These are phyloP conservation scores for Eretmochelys imbricata DNA, from an alignment of 2,113 vertebrate genomes.

Conservation along the genomic window DNA sequence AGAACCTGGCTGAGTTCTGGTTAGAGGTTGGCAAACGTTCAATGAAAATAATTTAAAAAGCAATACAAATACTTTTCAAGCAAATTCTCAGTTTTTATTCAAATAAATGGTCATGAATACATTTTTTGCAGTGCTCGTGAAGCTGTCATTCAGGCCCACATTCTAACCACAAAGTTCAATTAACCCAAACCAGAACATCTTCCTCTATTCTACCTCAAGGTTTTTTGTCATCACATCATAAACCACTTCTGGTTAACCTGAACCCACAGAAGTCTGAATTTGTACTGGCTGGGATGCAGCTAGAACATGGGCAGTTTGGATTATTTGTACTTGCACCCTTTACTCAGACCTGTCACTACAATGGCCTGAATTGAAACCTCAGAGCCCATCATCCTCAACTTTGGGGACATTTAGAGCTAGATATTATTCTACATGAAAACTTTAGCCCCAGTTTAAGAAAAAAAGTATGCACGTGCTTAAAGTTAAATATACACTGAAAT, in stretches of 20 bases:
- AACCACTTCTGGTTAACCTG: background rate
- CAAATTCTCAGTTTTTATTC: background rate
- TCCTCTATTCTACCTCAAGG: background rate
- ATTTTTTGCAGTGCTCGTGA: background rate
- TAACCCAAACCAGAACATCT: background rate
- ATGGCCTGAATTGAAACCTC: background rate
- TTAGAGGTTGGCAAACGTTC: background rate
- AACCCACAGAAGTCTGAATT: background rate
- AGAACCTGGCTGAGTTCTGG: background rate
- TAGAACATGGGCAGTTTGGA: background rate
- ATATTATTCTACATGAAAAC: background rate
- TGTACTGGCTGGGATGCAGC: background rate
- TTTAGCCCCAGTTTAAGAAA: background rate
- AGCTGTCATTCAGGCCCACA: background rate
- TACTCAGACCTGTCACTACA: background rate
- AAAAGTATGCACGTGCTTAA: background rate
- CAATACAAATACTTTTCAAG: background rate
- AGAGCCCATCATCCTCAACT: background rate
- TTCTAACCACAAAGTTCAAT: background rate
- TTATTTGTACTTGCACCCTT: background rate
- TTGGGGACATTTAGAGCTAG: background rate
- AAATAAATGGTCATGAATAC: background rate
- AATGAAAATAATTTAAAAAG: background rate
- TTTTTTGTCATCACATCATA: background rate
- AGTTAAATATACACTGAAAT: rapidly evolving